phyloP scores from a whole-genome alignment of 2,888 invertebrate genomes.

The Cheilosia pagana region DNA sequence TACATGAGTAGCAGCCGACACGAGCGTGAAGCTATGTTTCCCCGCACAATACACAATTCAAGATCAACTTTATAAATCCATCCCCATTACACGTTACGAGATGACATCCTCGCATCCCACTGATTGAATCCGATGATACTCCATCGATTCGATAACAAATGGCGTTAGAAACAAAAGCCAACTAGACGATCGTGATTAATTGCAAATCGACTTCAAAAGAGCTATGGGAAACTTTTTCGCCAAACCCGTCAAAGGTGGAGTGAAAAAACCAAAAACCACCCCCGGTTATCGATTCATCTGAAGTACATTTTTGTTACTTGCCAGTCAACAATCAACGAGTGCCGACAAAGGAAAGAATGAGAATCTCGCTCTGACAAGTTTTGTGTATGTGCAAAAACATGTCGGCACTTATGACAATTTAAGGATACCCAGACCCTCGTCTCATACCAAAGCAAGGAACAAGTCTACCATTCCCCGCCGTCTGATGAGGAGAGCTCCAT shows the following conservation, averaged over 20 bases:
- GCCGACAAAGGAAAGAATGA: background rate
- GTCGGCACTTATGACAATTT: conserved; percentile 53
- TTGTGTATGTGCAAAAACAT: conserved; percentile 10
- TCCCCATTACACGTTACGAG: background rate
- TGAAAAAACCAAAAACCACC: background rate
- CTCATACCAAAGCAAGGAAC: conserved; percentile 10
- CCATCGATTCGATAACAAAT: background rate
- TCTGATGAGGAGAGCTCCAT: conserved; percentile 6
- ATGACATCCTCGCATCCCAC: background rate
- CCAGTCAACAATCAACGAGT: conserved; percentile 12
- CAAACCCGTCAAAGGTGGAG: background rate
- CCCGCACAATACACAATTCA: no score
- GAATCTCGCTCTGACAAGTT: conserved; percentile 5
- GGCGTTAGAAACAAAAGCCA: background rate
- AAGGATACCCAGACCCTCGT: conserved; percentile 15
- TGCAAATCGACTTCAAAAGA: conserved; percentile 20
- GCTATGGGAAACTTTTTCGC: background rate
- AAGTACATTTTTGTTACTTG: conserved; percentile 15
- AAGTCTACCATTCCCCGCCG: conserved; percentile 3
- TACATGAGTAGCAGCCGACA: no score
- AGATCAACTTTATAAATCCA: background rate
- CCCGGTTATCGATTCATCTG: conserved; percentile 20
- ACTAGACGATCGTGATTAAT: conserved; percentile 12
- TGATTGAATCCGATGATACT: background rate
- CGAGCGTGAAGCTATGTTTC: no score